Evolutionary conservation across 2,113 vertebrate species (phyloP).

Genomic region (Oxygymnocypris stewartii): DNA sequence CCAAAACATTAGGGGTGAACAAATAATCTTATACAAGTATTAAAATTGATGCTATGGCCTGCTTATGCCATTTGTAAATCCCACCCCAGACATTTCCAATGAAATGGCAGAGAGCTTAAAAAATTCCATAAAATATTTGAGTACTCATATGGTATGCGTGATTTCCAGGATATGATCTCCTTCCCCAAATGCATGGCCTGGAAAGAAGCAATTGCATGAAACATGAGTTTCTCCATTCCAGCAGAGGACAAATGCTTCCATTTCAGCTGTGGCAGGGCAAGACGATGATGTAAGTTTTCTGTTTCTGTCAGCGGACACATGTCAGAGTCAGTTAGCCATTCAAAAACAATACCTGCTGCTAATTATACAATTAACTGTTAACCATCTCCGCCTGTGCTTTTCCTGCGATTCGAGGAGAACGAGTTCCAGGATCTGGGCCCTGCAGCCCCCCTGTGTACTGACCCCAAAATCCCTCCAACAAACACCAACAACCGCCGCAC

Average conservation of each 20-base stretch:
- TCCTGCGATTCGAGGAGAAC: constrained; percentile 20
- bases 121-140: neutral
- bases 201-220: constrained; percentile 53
- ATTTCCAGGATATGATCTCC: constrained; percentile 12
- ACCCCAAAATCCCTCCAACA: constrained; percentile 39
- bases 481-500: constrained; percentile 18
- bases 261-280: constrained; percentile 34
- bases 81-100: neutral
- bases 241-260: constrained; percentile 43
- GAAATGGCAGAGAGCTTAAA: neutral
- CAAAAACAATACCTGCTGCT: constrained; percentile 57
- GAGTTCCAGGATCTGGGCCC: constrained; percentile 12
- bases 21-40: neutral
- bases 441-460: constrained; percentile 12
- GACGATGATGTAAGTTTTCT: constrained; percentile 53
- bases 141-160: neutral
- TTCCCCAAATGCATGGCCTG: constrained; percentile 9
- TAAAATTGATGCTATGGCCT: neutral
- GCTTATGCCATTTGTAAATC: neutral
- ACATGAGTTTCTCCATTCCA: constrained; percentile 45
- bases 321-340: constrained; percentile 50
- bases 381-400: constrained; percentile 25
- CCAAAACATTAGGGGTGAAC: neutral
- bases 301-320: constrained; percentile 45
- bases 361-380: constrained; percentile 52